Evolutionary conservation across 2,888 invertebrate species (phyloP).

Genomic region (Drosophila mercatorum): DNA sequence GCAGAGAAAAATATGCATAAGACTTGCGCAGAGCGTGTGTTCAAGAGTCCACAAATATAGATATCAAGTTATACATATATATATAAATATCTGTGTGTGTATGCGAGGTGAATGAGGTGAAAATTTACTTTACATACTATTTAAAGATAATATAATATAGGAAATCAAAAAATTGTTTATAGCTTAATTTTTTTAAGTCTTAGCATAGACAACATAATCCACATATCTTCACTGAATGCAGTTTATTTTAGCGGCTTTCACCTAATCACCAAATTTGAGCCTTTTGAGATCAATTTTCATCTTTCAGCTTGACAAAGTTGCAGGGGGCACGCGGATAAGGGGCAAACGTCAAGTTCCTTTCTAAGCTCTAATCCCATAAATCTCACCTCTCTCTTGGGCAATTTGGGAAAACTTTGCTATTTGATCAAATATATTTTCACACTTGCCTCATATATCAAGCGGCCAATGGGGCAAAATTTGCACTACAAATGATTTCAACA

Average conservation of each 20-base stretch:
- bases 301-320: constrained; percentile 27
- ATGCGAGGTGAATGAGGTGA: constrained; percentile 1
- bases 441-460: constrained; percentile 80
- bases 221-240: not conserved
- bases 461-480: constrained; percentile 76
- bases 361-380: constrained; percentile 64
- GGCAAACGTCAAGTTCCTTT: constrained; percentile 53
- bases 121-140: not conserved
- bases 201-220: not conserved
- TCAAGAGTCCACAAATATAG: constrained; percentile 15
- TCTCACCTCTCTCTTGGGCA: constrained; percentile 56
- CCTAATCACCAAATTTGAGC: constrained; percentile 10
- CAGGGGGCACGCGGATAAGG: not conserved
- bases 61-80: not conserved
- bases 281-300: constrained; percentile 9
- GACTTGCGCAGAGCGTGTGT: constrained; percentile 7
- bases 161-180: not conserved
- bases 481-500: constrained; percentile 83
- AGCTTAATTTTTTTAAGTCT: not conserved
- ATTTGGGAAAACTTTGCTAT: constrained; percentile 59
- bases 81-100: not conserved
- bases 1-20: constrained; percentile 32
- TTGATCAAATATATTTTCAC: constrained; percentile 81
- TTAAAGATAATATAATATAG: not conserved
- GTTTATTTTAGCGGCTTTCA: constrained; percentile 35